Evolutionary conservation across 2,113 vertebrate genomes (phyloP), one percentile per base, ranked within the genome.

Genomic region (Theristicus caerulescens): DNA sequence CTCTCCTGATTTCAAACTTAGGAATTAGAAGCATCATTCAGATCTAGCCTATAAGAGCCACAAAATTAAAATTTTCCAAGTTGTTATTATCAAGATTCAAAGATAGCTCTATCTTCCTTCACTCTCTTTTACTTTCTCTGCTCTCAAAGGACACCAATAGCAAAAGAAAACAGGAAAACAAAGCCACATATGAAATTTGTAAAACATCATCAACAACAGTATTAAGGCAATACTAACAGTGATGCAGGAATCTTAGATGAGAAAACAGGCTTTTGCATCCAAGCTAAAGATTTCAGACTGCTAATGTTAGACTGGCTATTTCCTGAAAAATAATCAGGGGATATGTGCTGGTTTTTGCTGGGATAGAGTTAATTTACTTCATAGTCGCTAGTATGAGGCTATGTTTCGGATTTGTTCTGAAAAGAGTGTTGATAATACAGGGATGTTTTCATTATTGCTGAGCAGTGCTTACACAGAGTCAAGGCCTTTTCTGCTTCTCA

Each of bases 191-290:
- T n/a, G 19, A 70, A 81, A 84, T 57, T 54, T 0, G 0, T 32
- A 57, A 73, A 49, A 81, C 40, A 72, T 4, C 8, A 62, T 67
- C 52, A 86, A 44, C 34, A 66, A 27, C 49, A 40, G 12, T 40
- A 66, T 40, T 71, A 82, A 92, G 46, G 29, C 54, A 94, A 55
- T 66, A 91, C 78, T 91, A 67, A 91, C 83, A 86, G 26, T 27
- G 29, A 91, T 55, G 15, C 47, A 62, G 26, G 25, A 86, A 70
- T 65, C 54, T 86, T 17, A 25, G 40, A 16, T 6, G 11, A 80
- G 31, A 83, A 80, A 82, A 77, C 15, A 57, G 36, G 8, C 26
- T 91, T 92, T 58, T 70, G 42, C 40, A 88, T 62, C 55, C 77
- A 95, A 71, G 21, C 25, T 36, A 26, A 58, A 84, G 8, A 79